Conservation (phyloP, 92 coral and sea anemone species). For the Chrysogorgia sp. region DNA sequence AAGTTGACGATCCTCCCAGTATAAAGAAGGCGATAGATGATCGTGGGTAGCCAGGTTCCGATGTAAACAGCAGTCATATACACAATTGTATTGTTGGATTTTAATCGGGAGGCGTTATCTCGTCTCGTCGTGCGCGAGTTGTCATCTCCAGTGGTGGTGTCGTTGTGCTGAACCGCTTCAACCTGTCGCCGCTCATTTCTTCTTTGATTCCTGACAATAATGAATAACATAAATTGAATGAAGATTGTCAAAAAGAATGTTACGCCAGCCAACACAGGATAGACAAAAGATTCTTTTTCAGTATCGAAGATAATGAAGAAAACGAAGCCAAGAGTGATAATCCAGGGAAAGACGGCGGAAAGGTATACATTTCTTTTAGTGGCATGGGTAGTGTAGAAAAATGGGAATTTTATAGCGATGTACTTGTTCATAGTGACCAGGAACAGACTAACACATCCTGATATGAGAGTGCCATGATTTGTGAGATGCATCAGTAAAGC, state of each 20-base stretch:
- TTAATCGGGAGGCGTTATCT: not conserved
- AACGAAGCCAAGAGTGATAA: not conserved
- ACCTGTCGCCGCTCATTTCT: conserved; percentile 12
- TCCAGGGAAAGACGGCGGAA: not conserved
- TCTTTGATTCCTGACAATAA: conserved; percentile 5
- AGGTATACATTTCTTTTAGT: not conserved
- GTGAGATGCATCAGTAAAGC: not conserved
- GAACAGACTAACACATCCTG: conserved; percentile 29
- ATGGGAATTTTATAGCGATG: conserved; percentile 7
- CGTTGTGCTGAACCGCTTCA: conserved; percentile 19
- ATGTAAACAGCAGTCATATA: conserved; percentile 12
- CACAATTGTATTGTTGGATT: conserved; percentile 19
- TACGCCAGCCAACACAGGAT: conserved; percentile 11
- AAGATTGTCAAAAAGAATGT: not conserved
- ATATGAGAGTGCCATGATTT: conserved; percentile 12
- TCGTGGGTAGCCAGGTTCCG: conserved; percentile 21
- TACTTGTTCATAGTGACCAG: conserved; percentile 10
- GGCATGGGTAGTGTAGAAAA: conserved; percentile 4
- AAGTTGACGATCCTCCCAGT: not conserved
- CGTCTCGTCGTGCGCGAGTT: not conserved
- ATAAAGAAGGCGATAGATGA: conserved; percentile 13
- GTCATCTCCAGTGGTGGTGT: not conserved
- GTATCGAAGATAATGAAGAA: not conserved
- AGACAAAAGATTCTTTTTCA: not conserved
- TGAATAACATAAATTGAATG: conserved; percentile 9